Evolutionary conservation across 1,140 invertebrate species (phyloP).

Genomic region (Coptotermes formosanus): DNA sequence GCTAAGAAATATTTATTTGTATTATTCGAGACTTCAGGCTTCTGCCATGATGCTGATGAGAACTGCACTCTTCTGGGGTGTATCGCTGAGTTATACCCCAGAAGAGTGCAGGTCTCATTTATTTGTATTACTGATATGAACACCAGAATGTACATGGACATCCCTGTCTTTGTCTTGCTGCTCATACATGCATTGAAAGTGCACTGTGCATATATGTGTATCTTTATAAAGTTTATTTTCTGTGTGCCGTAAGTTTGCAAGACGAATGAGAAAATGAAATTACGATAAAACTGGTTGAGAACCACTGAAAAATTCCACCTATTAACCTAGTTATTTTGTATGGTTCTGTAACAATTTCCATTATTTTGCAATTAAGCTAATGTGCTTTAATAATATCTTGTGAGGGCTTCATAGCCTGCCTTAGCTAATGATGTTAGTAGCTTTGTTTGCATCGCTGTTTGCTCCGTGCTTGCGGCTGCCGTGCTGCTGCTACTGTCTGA

Average conservation of each 20-base stretch:
- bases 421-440: constrained; percentile 2
- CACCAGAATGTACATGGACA: no score
- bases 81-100: no score
- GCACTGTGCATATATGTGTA: not conserved
- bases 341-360: not conserved
- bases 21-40: no score
- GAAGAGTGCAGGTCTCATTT: no score
- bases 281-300: not conserved
- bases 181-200: no score
- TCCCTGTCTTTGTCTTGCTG: no score
- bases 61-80: no score
- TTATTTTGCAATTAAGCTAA: constrained; percentile 9
- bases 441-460: constrained; percentile 18
- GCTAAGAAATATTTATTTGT: no score
- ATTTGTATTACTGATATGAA: no score
- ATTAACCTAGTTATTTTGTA: not conserved
- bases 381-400: constrained; percentile 14
- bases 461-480: constrained; percentile 13
- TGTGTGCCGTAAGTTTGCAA: not conserved
- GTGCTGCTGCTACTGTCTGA: constrained; percentile 5
- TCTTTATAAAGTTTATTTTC: not conserved
- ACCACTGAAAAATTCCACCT: not conserved
- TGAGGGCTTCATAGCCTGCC: constrained; percentile 2
- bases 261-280: not conserved
- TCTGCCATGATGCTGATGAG: no score